Conservation (phyloP, 2,888 invertebrate genomes). For the Torymus auratus region DNA sequence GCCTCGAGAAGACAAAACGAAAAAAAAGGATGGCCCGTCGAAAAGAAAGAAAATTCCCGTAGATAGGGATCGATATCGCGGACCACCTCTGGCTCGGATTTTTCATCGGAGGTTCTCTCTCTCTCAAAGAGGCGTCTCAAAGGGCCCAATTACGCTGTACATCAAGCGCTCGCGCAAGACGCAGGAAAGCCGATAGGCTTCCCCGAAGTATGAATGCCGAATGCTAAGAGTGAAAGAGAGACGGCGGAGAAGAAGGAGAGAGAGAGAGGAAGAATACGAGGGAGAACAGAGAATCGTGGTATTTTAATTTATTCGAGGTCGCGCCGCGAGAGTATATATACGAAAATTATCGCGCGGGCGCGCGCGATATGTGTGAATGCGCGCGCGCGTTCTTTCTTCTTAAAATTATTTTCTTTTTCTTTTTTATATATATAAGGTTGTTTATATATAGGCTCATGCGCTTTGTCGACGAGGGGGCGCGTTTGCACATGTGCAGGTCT, state of each 20-base stretch:
- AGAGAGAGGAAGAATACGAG: neutral
- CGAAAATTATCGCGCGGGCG: constrained; percentile 6
- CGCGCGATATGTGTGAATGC: neutral
- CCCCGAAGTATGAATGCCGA: too few relatives aligned
- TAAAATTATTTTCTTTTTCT: too few relatives aligned
- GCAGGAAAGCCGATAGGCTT: neutral
- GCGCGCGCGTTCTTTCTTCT: neutral
- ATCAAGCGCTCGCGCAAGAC: neutral
- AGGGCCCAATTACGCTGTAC: constrained; percentile 10
- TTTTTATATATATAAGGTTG: too few relatives aligned
- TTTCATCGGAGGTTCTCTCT: neutral
- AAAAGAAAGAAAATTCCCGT: neutral
- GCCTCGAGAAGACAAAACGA: too few relatives aligned
- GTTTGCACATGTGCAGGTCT: too few relatives aligned
- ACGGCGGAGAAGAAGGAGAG: neutral
- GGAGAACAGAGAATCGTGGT: neutral
- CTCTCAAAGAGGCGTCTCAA: neutral
- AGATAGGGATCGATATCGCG: constrained; percentile 23
- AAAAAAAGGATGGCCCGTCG: neutral
- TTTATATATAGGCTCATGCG: too few relatives aligned
- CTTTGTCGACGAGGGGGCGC: too few relatives aligned
- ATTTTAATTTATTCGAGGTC: constrained; percentile 42
- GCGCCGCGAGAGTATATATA: neutral
- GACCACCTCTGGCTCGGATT: constrained; percentile 22
- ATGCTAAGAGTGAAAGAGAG: neutral